A percentile compares a stretch with the other conserved stretches of the same genome.
Evolutionary conservation across 2,113 vertebrate genomes (phyloP).

Genomic region (Jaculus jaculus): DNA sequence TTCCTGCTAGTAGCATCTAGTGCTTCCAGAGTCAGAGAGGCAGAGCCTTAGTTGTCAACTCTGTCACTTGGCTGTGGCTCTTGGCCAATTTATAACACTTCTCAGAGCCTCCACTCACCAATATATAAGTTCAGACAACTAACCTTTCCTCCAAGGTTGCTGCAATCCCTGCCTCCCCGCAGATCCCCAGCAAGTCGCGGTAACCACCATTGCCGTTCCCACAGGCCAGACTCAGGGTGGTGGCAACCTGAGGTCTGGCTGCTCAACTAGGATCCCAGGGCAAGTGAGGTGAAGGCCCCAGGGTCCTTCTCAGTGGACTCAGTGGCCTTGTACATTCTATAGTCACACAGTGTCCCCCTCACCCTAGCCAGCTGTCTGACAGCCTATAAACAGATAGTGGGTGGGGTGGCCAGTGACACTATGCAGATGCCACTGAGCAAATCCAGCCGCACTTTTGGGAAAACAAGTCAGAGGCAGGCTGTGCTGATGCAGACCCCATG

Average conservation of each 20-base stretch:
- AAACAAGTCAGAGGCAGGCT: conserved; percentile 64
- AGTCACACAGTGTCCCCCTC: conserved; percentile 71
- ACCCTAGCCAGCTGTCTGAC: conserved; percentile 71
- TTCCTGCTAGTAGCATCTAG: not conserved
- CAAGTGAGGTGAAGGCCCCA: conserved; percentile 39
- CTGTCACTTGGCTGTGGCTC: not conserved
- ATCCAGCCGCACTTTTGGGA: conserved; percentile 68
- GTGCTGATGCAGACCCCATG: not conserved
- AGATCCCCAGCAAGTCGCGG: not conserved
- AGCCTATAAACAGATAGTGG: conserved; percentile 69
- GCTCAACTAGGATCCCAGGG: conserved; percentile 33
- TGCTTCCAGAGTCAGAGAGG: not conserved
- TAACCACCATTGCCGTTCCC: no score
- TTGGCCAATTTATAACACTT: not conserved
- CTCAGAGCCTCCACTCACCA: not conserved
- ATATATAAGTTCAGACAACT: not conserved
- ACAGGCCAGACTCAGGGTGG: not conserved
- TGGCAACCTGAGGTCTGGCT: not conserved
- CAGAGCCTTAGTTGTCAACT: not conserved
- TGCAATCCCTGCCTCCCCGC: not conserved
- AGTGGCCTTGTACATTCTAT: not conserved
- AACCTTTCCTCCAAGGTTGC: not conserved
- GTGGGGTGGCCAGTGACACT: conserved; percentile 61
- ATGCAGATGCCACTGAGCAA: conserved; percentile 71
- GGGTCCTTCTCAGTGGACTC: not conserved